Base-by-base conservation (phyloP, 2,113 vertebrate genomes). In the Neofelis nebulosa region DNA sequence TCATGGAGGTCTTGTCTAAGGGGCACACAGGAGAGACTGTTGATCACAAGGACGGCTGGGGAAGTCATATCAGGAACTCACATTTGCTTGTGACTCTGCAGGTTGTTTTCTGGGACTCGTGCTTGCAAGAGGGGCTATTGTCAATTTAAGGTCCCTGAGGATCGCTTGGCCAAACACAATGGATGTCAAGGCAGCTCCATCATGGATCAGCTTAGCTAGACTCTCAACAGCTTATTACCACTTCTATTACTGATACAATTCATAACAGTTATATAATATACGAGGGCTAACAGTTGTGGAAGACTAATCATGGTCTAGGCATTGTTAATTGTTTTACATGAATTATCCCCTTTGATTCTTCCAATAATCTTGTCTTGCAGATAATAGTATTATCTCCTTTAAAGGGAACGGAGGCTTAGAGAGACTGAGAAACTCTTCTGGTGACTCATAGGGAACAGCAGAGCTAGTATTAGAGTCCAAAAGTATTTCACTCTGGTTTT, bases 321-420 rank as follows among this genome's bases (percentile, higher is more conserved):
- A 50, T 78, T 68, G 36, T 57, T 86, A 61, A 78, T 85, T 82
- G 31, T 86, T 91, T 91, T 79, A 80, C 2, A 31, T 31, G 18
- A 66, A 69, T 88, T 71, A 93, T 82, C 50, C 88, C 18, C 88
- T 82, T 95, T 89, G 73, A 74, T 89, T 78, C 48, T 91, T 71
- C 69, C 0, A 50, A 83, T 36, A 68, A n/a, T 95, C 63, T 86
- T 69, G 18, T 91, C 68, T 85, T 81, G 50, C 63, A 91, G 57
- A 48, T 73, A 52, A 38, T 33, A 76, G 57, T 38, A 74, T 86
- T 78, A 65, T 94, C 68, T 79, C 4, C 78, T 89, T 89, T 92
- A 91, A 92, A 93, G 16, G 65, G 88, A 91, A 71, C 2, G 92
- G 55, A 93, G 15, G 15, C 38, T 80, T 83, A 80, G 21, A 83